phyloP scores from a whole-genome alignment of 2,113 vertebrate species.

The Orycteropus afer region DNA sequence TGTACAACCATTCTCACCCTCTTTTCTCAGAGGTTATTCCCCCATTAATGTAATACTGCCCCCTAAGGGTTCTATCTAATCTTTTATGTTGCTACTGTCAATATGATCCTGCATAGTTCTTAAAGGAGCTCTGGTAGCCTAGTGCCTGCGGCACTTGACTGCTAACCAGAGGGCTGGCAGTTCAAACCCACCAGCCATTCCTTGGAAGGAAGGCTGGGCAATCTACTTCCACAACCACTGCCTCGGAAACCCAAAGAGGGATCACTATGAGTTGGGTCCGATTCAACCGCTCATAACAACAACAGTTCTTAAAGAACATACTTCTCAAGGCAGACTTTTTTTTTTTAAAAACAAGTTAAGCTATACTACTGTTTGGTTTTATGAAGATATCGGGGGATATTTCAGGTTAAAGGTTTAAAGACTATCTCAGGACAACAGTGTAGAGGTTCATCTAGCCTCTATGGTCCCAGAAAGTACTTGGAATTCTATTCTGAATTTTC shows the following conservation, averaged over 20 bases:
- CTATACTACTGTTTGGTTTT: not conserved
- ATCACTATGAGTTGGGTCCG: no score
- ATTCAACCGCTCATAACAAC: no score
- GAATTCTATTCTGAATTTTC: not conserved
- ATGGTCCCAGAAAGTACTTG: not conserved
- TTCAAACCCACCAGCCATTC: no score
- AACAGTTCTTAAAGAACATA: not conserved
- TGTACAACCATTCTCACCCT: not conserved
- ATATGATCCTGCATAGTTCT: no score
- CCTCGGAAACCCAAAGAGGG: no score
- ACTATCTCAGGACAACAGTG: not conserved
- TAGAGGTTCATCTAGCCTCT: not conserved
- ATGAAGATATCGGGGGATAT: not conserved
- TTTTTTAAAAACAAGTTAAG: not conserved
- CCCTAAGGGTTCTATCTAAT: not conserved
- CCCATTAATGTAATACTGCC: not conserved
- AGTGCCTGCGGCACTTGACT: no score
- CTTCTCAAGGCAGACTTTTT: not conserved
- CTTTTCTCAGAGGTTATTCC: not conserved
- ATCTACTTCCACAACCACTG: no score
- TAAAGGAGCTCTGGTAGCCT: no score
- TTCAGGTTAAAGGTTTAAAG: not conserved
- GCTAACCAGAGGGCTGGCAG: no score
- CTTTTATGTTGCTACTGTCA: no score
- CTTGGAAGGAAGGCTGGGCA: no score